Base-by-base conservation (phyloP, 2,888 invertebrate species). In the Boloria selene region DNA sequence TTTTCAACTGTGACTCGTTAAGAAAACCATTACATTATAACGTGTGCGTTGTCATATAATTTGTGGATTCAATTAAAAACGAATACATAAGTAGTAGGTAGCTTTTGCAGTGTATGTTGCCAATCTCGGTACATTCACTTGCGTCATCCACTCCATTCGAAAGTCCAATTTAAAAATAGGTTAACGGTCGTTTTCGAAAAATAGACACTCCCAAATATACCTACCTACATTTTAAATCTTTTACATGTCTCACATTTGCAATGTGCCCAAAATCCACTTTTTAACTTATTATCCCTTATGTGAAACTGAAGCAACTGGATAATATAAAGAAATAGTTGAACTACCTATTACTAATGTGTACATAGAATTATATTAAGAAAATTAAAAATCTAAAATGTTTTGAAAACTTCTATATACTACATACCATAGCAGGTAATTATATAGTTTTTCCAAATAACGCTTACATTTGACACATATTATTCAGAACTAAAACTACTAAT, bases 141-240 rank as follows among this genome's bases (percentile, higher is more conserved):
- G 78, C 82, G 83, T 86, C 87, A 87, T 83, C 81, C 80, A 80
- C 84, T 73, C 81, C 82, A 79, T 86, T 82, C 79, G 80, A 83
- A 86, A 87, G 82, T 84, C 80, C 84, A 80, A 87, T 88, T 85
- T 85, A 86, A 87, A 88, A 85, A 77, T 89, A 83, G 88, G 88
- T 84, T 87, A 88, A 86, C 81, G 83, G 78, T 75, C 74, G 81
- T 84, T 86, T 86, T 85, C 83, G 80, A 79, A 76, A 78, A 84
- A 82, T 78, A 81, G 78, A 79, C 79, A 79, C 77, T 77, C 73
- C 74, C 77, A 76, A 80, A 84, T 81, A 80, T 80, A 22, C 22
- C 22, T 80, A 22, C 22, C 22, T 22, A 80, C 79, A 78, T 79
- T 71, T 78, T 77, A 77, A 75, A 73, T 72, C 74, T 73, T 78